These are phyloP conservation scores for Acanthornis magna DNA, from an alignment of 2,797 vertebrate species.

Conservation along the genomic window DNA sequence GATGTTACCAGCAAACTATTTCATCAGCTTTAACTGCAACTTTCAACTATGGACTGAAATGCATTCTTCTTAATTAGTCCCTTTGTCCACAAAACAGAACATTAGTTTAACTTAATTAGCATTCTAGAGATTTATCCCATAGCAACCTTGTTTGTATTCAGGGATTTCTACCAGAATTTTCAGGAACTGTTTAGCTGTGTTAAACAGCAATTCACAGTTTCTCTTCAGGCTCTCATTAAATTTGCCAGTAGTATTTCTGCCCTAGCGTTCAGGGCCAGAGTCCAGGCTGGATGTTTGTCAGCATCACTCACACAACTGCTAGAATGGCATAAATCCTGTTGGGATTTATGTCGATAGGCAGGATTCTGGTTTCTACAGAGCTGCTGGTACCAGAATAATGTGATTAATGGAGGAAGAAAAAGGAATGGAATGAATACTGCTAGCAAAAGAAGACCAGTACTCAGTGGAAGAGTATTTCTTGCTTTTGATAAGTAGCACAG, in stretches of 20 bases:
- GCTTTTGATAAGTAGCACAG: not conserved
- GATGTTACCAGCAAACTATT: conserved; percentile 15
- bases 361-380: not conserved
- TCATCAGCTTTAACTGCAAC: not conserved
- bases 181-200: not conserved
- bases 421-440: not conserved
- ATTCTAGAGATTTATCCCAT: conserved; percentile 11
- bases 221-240: not conserved
- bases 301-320: not conserved
- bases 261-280: not conserved
- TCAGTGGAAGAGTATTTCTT: not conserved
- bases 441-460: not conserved
- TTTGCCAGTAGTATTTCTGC: conserved; percentile 4
- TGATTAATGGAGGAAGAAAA: not conserved
- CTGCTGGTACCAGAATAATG: not conserved
- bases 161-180: conserved; percentile 25
- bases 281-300: not conserved
- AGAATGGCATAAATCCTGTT: not conserved
- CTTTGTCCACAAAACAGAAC: not conserved
- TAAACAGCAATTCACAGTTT: not conserved
- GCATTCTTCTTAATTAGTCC: conserved; percentile 7
- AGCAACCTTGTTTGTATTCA: conserved; percentile 13
- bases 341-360: not conserved
- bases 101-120: conserved; percentile 16
- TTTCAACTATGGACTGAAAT: not conserved